Base-by-base conservation (phyloP, 2,888 invertebrate genomes). In the Melinaea menophilus region DNA sequence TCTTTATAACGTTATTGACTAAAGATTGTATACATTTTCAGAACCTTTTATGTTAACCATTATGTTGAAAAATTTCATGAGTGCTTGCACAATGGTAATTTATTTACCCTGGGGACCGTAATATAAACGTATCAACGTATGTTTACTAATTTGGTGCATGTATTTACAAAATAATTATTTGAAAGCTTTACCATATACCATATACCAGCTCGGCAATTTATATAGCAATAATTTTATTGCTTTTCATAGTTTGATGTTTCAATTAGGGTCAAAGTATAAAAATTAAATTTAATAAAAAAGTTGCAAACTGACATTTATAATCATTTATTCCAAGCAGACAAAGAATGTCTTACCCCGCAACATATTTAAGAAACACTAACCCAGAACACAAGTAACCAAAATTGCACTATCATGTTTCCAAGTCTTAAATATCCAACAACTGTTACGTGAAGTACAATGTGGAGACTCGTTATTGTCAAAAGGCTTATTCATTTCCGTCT, bases 361-460 rank as follows among this genome's bases (percentile, higher is more conserved):
- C 59, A 22, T 31, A 59, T 31, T 51, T 31, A 31, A 41, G 54
- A 59, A 48, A 59, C 58, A 58, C 41, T 37, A 35, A 48, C 37
- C 54, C 35, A 33, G 37, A 59, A 55, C 34, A 46, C 46, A 35
- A 13, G 34, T 60, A 55, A 46, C 60, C 46, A 46, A 46, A 60
- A 60, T 45, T 46, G 48, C 62, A 34, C 33, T 61, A 67, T 69
- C 65, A 65, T 69, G 61, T 61, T 63, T 65, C 67, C 66, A 64
- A 63, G 62, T 64, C 61, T 55, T 68, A 65, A 62, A 59, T 56
- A 62, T 56, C 70, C 71, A 71, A 71, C 70, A 68, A 71, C 65
- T 66, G 67, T 71, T 69, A 68, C 63, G 63, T 55, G 59, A 41
- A 64, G 59, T 65, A 65, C 68, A 67, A 69, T 66, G 64, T 61